These are phyloP conservation scores for Haliclona indistincta DNA, from an alignment of 37 sponge, comb jelly and placozoan genomes.

Conservation along the genomic window DNA sequence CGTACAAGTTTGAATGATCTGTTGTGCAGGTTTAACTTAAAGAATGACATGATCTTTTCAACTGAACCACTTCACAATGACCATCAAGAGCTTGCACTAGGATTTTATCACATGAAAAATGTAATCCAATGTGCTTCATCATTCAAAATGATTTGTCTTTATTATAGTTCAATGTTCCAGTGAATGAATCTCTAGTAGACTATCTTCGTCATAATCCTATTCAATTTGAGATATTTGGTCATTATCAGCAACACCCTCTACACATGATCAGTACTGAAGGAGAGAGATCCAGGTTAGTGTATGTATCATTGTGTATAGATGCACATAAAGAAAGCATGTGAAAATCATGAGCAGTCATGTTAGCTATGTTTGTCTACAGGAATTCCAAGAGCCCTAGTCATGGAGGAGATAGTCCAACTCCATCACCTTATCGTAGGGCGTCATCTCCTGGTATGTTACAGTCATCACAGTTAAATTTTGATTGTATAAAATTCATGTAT, in stretches of 20 bases:
- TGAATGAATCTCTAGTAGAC: slow-evolving; percentile 51
- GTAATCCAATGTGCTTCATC: slow-evolving; percentile 11
- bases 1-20: neutral
- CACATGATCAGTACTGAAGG: slow-evolving; percentile 74
- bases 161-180: slow-evolving; percentile 56
- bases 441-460: slow-evolving; percentile 7
- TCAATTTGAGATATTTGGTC: slow-evolving; percentile 87
- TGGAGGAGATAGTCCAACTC: neutral
- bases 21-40: slow-evolving; percentile 19
- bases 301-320: neutral
- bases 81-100: slow-evolving; percentile 61
- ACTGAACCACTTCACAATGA: slow-evolving; percentile 76
- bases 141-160: neutral
- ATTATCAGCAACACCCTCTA: slow-evolving; percentile 84
- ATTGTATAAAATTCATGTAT: neutral
- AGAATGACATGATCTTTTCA: slow-evolving; percentile 52
- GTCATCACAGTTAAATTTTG: neutral
- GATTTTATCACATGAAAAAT: slow-evolving; percentile 83
- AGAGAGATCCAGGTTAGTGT: slow-evolving; percentile 10
- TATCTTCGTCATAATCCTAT: slow-evolving; percentile 76
- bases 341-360: too few relatives aligned
- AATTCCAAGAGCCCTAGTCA: too few relatives aligned
- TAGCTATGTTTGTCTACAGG: too few relatives aligned
- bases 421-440: neutral
- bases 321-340: neutral